Evolutionary conservation across 2,113 vertebrate species (phyloP).

Genomic region (Bos javanicus): DNA sequence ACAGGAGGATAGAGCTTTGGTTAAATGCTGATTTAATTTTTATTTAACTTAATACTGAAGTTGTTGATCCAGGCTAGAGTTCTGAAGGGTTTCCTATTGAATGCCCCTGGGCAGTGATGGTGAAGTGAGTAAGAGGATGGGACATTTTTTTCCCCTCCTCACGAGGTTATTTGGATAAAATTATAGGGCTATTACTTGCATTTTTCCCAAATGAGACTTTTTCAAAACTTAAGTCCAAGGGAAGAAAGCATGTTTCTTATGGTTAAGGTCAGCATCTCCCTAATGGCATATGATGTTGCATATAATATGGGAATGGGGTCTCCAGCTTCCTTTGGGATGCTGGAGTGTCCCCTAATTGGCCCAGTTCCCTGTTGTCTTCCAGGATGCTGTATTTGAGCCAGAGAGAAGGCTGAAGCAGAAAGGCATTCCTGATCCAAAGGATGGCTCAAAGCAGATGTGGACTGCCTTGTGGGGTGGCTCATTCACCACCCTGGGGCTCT

Average conservation of each 20-base stretch:
- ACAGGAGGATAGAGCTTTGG: conserved; percentile 70
- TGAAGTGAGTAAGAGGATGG: not conserved
- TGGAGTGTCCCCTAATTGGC: not conserved
- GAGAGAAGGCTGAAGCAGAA: not conserved
- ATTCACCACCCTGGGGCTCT: not conserved
- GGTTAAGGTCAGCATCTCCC: not conserved
- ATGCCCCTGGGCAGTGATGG: not conserved
- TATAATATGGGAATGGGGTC: not conserved
- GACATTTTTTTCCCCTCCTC: not conserved
- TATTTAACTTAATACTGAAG: conserved; percentile 41
- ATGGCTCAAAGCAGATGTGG: not conserved
- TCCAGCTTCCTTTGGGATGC: not conserved
- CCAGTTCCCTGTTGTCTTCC: conserved; percentile 26
- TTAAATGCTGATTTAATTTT: conserved; percentile 72
- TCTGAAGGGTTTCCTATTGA: conserved; percentile 28
- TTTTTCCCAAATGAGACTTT: conserved; percentile 53
- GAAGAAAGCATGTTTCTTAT: not conserved
- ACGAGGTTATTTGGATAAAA: conserved; percentile 10
- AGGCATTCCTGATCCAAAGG: not conserved
- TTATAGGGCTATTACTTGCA: conserved; percentile 16
- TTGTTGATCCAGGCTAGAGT: conserved; percentile 44
- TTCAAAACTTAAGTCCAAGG: conserved; percentile 52
- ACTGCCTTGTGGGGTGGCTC: not conserved
- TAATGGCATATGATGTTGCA: not conserved
- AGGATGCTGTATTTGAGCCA: not conserved